phyloP scores from a whole-genome alignment of 1,140 invertebrate genomes.

The Drosophila oshimai region DNA sequence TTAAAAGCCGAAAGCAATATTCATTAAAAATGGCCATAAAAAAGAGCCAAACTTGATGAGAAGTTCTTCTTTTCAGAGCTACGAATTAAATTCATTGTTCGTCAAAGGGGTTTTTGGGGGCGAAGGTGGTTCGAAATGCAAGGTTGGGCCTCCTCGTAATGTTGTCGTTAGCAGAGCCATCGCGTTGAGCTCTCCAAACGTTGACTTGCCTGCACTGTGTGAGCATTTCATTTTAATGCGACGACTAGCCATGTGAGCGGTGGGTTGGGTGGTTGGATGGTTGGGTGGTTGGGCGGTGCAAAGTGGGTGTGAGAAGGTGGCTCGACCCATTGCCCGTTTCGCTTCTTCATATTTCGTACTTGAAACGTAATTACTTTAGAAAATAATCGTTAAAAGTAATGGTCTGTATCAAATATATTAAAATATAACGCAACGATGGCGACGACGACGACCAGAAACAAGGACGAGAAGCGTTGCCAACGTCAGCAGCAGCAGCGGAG shows the following conservation, averaged over 20 bases:
- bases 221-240: constrained; percentile 78
- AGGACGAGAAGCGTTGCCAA: constrained; percentile 40
- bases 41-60: constrained; percentile 44
- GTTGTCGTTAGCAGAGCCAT: constrained; percentile 51
- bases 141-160: constrained; percentile 60
- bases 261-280: constrained; percentile 4
- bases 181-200: constrained; percentile 37
- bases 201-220: constrained; percentile 33
- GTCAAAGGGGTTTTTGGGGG: constrained; percentile 35
- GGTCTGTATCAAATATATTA: constrained; percentile 82
- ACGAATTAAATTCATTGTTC: constrained; percentile 61
- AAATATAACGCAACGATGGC: constrained; percentile 73
- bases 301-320: too few relatives aligned
- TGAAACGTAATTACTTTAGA: constrained; percentile 82
- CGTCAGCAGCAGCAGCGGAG: constrained; percentile 20
- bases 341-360: constrained; percentile 82
- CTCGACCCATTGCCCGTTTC: constrained; percentile 15
- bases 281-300: too few relatives aligned
- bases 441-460: constrained; percentile 40
- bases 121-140: not conserved
- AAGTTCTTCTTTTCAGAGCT: constrained; percentile 11
- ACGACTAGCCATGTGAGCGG: constrained; percentile 54
- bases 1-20: constrained; percentile 73
- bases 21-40: constrained; percentile 71
- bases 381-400: constrained; percentile 83